Percentiles rank a stretch among this genome's conserved stretches.
phyloP scores from a whole-genome alignment of 2,797 vertebrate species.

The Pseudomugil gertrudae region DNA sequence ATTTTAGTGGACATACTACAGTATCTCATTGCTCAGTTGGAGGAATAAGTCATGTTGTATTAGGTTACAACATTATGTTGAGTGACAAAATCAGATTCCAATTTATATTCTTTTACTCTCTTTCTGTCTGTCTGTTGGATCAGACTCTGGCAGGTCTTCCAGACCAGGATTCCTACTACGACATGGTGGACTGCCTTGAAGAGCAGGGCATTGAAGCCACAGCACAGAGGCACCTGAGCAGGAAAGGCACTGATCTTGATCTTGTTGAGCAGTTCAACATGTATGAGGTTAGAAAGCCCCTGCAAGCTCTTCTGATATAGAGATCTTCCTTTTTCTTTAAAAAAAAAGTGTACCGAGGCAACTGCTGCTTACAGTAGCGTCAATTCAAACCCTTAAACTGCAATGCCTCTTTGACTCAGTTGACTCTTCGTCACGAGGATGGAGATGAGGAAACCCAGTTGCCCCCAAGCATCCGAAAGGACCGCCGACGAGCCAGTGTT shows the following conservation, averaged over 20 bases:
- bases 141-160: constrained; percentile 92
- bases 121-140: neutral
- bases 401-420: constrained; percentile 69
- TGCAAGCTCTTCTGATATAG: neutral
- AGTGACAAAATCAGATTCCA: neutral
- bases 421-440: constrained; percentile 89
- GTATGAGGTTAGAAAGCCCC: constrained; percentile 88
- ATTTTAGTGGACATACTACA: neutral
- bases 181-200: constrained; percentile 95
- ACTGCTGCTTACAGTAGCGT: neutral
- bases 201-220: constrained; percentile 90
- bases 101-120: neutral
- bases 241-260: constrained; percentile 95
- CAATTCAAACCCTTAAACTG: constrained; percentile 5
- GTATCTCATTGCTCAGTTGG: neutral
- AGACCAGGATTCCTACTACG: constrained; percentile 97
- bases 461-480: constrained; percentile 83
- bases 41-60: neutral
- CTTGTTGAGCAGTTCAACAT: constrained; percentile 96
- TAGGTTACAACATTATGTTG: neutral
- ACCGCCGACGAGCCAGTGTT: constrained; percentile 88
- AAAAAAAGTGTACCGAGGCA: neutral
- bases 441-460: constrained; percentile 86
- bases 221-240: constrained; percentile 90
- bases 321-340: neutral